phyloP scores from a whole-genome alignment of 2,797 vertebrate species.

The Phataginus tricuspis region DNA sequence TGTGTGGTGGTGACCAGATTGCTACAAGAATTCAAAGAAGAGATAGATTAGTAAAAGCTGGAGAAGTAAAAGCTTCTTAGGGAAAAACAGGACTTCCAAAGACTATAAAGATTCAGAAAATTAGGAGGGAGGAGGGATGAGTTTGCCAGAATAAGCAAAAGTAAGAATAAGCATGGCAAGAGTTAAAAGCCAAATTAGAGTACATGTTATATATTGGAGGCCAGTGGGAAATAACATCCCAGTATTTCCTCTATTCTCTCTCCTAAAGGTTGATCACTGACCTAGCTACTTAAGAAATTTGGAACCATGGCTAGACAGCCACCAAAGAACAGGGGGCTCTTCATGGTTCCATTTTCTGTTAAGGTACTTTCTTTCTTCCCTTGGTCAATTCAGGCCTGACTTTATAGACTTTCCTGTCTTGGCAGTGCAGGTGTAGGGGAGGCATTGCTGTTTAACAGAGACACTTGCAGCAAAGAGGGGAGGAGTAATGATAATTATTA shows the following conservation, averaged over 20 bases:
- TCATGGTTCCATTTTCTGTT: conserved; percentile 24
- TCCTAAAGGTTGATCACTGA: neutral
- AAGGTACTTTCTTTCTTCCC: neutral
- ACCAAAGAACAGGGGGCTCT: neutral
- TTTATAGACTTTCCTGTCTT: conserved; percentile 8
- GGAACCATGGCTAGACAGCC: neutral
- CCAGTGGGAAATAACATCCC: neutral
- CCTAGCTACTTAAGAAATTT: conserved; percentile 15
- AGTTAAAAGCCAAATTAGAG: neutral
- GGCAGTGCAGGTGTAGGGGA: neutral
- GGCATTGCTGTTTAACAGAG: conserved; percentile 19
- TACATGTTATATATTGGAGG: neutral
- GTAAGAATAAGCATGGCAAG: neutral
- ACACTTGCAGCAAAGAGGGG: neutral
- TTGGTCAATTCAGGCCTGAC: conserved; percentile 28
- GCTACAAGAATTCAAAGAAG: neutral
- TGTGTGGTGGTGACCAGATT: neutral
- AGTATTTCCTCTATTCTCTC: conserved; percentile 5
- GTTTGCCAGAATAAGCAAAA: neutral
- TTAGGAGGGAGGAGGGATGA: neutral
- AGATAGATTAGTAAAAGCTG: neutral
- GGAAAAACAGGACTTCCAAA: conserved; percentile 39
- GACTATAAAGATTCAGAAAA: conserved; percentile 43
- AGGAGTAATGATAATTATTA: conserved; percentile 28
- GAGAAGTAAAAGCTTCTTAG: neutral